phyloP scores from a whole-genome alignment of 1,140 invertebrate genomes.

The Drosophila albomicans region DNA sequence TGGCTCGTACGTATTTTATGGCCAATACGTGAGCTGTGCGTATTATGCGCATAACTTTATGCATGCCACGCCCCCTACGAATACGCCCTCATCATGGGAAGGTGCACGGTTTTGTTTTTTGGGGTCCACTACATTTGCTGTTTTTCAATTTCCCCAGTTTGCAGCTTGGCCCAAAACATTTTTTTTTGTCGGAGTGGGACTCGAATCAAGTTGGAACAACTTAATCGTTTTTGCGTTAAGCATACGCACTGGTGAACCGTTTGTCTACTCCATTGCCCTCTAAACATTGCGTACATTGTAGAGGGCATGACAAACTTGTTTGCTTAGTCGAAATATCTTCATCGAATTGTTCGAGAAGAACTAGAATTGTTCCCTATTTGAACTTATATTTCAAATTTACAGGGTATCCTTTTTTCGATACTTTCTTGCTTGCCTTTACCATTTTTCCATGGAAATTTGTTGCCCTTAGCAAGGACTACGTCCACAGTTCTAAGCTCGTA shows the following conservation, averaged over 20 bases:
- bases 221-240: slow-evolving; percentile 81
- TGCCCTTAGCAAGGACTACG: background rate
- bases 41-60: slow-evolving; percentile 82
- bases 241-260: slow-evolving; percentile 65
- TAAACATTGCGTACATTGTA: background rate
- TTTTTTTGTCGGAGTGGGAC: background rate
- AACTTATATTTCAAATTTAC: too few species aligned
- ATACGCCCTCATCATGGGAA: background rate
- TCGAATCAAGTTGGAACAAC: slow-evolving; percentile 60
- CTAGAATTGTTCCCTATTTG: background rate
- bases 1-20: slow-evolving; percentile 68
- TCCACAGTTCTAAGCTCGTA: slow-evolving; percentile 63
- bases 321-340: too few species aligned
- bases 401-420: background rate
- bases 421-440: slow-evolving; percentile 22
- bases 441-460: slow-evolving; percentile 67
- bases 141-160: slow-evolving; percentile 75
- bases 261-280: slow-evolving; percentile 21
- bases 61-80: slow-evolving; percentile 49
- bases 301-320: background rate
- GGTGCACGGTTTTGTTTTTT: slow-evolving; percentile 23
- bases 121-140: slow-evolving; percentile 37
- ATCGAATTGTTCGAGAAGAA: too few species aligned
- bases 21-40: slow-evolving; percentile 78
- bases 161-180: slow-evolving; percentile 8